A percentile compares a stretch with the other conserved stretches of the same genome.
These are phyloP conservation scores for Emmelina monodactyla DNA, from an alignment of 2,888 invertebrate species.

Conservation along the genomic window DNA sequence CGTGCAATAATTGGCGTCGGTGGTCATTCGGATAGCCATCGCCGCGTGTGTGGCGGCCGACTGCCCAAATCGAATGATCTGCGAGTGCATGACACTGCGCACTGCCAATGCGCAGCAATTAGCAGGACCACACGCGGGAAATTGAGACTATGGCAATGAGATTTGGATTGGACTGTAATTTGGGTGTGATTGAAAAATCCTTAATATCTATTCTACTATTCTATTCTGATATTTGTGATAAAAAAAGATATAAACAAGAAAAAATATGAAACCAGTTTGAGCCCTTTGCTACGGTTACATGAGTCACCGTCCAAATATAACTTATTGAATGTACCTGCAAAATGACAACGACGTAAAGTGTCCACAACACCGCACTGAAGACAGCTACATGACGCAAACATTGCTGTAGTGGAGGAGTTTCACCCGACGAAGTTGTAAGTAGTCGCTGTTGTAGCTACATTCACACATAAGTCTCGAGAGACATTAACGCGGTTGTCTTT, in stretches of 20 bases:
- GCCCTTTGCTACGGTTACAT: background rate
- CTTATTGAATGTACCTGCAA: constrained; percentile 1
- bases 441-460: constrained; percentile 20
- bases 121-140: constrained; percentile 44
- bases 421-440: constrained; percentile 36
- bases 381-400: constrained; percentile 45
- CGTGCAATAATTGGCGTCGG: constrained; percentile 49
- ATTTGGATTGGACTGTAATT: too few relatives aligned
- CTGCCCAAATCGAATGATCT: constrained; percentile 37
- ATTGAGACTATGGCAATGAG: too few relatives aligned
- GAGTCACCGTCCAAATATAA: constrained; percentile 1
- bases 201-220: too few relatives aligned
- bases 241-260: too few relatives aligned
- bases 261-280: too few relatives aligned
- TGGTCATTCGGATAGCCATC: constrained; percentile 34
- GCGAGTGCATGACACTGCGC: constrained; percentile 33
- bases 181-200: too few relatives aligned
- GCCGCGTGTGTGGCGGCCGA: constrained; percentile 27
- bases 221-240: too few relatives aligned
- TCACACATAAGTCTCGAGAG: too few relatives aligned
- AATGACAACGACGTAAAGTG: constrained; percentile 38
- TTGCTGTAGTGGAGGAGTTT: constrained; percentile 31
- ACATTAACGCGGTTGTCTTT: too few relatives aligned
- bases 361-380: constrained; percentile 31
- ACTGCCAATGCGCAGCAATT: constrained; percentile 32